A percentile compares a stretch with the other conserved stretches of the same genome.
phyloP scores from a whole-genome alignment of 2,888 invertebrate genomes.

The Arenicola marina region DNA sequence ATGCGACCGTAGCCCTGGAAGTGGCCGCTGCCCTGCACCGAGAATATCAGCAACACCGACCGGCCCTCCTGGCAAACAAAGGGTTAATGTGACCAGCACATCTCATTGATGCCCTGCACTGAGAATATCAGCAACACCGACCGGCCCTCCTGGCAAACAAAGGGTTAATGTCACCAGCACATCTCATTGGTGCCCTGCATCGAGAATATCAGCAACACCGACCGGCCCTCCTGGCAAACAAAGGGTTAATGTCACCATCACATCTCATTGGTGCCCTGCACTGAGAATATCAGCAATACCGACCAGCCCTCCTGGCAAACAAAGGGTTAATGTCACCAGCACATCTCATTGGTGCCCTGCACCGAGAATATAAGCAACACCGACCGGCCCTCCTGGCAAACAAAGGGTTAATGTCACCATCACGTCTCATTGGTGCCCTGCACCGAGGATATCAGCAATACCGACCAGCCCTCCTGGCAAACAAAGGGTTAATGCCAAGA shows the following conservation, averaged over 20 bases:
- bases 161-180: no score
- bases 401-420: no score
- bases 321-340: no score
- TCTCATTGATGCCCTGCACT: conserved; percentile 65
- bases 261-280: conserved; percentile 66
- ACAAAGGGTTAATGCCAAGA: no score
- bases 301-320: conserved; percentile 49
- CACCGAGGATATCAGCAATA: no score
- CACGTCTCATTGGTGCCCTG: no score
- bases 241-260: no score
- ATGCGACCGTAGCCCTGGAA: conserved; percentile 65
- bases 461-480: no score
- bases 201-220: conserved; percentile 65
- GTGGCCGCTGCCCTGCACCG: conserved; percentile 65
- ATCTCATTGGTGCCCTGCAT: conserved; percentile 66
- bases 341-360: no score
- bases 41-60: conserved; percentile 64
- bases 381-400: no score
- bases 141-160: conserved; percentile 48
- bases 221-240: conserved; percentile 49
- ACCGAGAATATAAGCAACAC: no score
- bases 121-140: conserved; percentile 65
- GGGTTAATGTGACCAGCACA: no score
- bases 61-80: conserved; percentile 48
- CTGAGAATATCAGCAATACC: conserved; percentile 66